Percentiles rank a stretch among this genome's conserved stretches.
Evolutionary conservation across 2,888 invertebrate genomes (phyloP).

Genomic region (Hyposoter didymator): DNA sequence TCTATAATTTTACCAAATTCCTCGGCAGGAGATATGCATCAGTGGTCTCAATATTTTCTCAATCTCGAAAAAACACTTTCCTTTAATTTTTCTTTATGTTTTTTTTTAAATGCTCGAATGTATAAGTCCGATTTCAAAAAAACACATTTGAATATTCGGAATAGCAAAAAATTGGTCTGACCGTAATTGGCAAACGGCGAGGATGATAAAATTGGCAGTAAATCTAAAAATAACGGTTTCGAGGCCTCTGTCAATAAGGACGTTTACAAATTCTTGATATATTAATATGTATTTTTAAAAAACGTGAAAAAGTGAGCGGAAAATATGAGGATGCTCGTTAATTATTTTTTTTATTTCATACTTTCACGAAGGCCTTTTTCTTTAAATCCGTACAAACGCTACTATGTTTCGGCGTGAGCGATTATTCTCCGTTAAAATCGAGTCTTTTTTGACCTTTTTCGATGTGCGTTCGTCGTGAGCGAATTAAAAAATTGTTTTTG

Average conservation of each 20-base stretch:
- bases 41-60: conserved; percentile 21
- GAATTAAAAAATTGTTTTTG: conserved; percentile 21
- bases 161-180: conserved; percentile 47
- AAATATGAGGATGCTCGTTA: conserved; percentile 13
- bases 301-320: conserved; percentile 50
- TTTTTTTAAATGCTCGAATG: not conserved
- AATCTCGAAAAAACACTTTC: conserved; percentile 1
- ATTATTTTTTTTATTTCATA: conserved; percentile 20
- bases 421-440: not conserved
- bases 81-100: not conserved
- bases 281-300: conserved; percentile 44
- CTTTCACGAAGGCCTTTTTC: conserved; percentile 45
- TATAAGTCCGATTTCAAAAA: conserved; percentile 4
- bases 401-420: conserved; percentile 32
- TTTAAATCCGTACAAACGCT: conserved; percentile 12
- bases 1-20: conserved; percentile 35
- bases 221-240: conserved; percentile 47
- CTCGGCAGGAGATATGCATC: conserved; percentile 67
- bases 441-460: conserved; percentile 43
- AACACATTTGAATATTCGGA: conserved; percentile 12
- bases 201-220: conserved; percentile 45
- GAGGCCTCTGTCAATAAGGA: conserved; percentile 38
- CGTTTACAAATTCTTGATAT: conserved; percentile 7
- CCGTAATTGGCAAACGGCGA: conserved; percentile 13
- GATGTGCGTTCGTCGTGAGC: conserved; percentile 32